Percentiles rank a stretch among this genome's conserved stretches.
Evolutionary conservation across 1,140 invertebrate genomes (phyloP).

Genomic region (Drosophila biarmipes): DNA sequence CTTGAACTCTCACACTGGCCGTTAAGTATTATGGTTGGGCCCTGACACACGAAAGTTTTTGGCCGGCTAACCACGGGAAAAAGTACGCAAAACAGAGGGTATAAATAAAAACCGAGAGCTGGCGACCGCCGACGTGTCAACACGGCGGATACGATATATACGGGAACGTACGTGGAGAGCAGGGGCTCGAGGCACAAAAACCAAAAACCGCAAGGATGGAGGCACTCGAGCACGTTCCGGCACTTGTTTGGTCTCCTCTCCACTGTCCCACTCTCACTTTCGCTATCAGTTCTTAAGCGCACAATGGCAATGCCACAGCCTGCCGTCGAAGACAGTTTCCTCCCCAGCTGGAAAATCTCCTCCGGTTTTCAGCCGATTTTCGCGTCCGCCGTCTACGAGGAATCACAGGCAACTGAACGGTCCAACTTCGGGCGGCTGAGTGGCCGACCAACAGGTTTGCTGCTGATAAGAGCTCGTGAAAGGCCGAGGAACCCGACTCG

Average conservation of each 20-base stretch:
- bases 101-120: constrained; percentile 66
- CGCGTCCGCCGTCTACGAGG: constrained; percentile 70
- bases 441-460: constrained; percentile 72
- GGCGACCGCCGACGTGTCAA: constrained; percentile 42
- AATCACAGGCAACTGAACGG: constrained; percentile 72
- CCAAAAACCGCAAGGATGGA: constrained; percentile 48
- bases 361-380: constrained; percentile 46
- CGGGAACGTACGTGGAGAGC: constrained; percentile 16
- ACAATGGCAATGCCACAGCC: constrained; percentile 29
- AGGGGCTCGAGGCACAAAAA: constrained; percentile 19
- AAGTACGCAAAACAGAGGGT: constrained; percentile 13
- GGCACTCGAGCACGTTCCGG: constrained; percentile 70
- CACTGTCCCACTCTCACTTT: constrained; percentile 36
- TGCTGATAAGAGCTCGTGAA: constrained; percentile 68
- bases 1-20: constrained; percentile 50
- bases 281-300: constrained; percentile 30
- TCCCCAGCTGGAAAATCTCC: constrained; percentile 21
- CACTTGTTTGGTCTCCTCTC: constrained; percentile 59
- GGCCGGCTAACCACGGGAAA: constrained; percentile 27
- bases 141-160: constrained; percentile 21
- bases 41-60: constrained; percentile 15
- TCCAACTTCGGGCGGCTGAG: constrained; percentile 19
- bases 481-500: constrained; percentile 24
- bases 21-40: constrained; percentile 38
- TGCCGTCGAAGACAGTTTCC: constrained; percentile 22